Conservation (phyloP, 2,113 vertebrate species). For the Rattus rattus region DNA sequence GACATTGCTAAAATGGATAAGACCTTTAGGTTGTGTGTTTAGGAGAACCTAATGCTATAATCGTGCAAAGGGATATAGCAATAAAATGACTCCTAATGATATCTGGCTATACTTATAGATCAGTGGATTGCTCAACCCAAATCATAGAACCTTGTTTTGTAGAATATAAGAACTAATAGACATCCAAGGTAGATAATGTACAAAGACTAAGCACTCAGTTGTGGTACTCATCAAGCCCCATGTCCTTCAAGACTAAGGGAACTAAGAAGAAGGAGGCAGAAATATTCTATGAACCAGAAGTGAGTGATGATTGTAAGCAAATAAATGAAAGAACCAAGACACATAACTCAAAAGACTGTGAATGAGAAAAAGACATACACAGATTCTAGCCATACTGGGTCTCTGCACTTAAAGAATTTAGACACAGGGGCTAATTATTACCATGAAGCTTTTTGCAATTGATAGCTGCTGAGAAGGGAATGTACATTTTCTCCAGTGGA, state of each 20-base stretch:
- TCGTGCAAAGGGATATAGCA: not conserved
- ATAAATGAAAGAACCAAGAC: too few relatives aligned
- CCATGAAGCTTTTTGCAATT: not conserved
- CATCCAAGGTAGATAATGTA: too few relatives aligned
- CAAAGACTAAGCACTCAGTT: too few relatives aligned
- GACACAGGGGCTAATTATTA: not conserved
- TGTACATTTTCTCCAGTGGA: not conserved
- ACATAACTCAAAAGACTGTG: not conserved
- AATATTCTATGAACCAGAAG: not conserved
- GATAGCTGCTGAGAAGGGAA: not conserved
- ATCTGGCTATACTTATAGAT: not conserved
- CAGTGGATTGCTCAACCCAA: too few relatives aligned
- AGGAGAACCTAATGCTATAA: not conserved
- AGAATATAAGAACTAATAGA: not conserved
- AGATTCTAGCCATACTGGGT: not conserved
- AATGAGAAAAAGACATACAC: not conserved
- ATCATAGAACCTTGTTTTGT: not conserved
- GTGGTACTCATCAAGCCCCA: not conserved
- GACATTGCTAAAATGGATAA: not conserved
- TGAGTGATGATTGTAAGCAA: not conserved
- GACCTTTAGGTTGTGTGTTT: not conserved
- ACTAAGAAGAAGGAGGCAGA: not conserved
- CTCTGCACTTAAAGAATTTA: not conserved
- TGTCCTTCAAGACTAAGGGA: too few relatives aligned
- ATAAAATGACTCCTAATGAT: not conserved